phyloP scores from a whole-genome alignment of 1,140 invertebrate species.

The Heliconius hermathena region DNA sequence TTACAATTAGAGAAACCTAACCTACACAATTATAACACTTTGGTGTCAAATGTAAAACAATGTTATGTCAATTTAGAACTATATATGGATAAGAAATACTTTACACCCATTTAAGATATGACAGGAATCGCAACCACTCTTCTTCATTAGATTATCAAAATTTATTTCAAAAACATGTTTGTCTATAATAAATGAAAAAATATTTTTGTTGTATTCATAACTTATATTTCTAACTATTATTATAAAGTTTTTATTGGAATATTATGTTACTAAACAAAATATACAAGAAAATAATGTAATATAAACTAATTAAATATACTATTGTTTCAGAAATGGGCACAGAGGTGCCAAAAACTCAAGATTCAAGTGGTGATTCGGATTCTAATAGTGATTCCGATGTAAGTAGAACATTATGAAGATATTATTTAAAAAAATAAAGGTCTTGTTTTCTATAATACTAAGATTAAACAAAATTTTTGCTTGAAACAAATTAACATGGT shows the following conservation, averaged over 20 bases:
- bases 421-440: not conserved
- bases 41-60: not conserved
- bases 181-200: not conserved
- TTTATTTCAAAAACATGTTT: not conserved
- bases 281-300: not conserved
- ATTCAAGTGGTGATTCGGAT: constrained; percentile 74
- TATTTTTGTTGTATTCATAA: not conserved
- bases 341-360: constrained; percentile 76
- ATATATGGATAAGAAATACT: not conserved
- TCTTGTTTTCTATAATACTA: not conserved
- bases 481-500: too few species aligned
- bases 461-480: too few species aligned
- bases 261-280: not conserved
- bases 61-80: not conserved
- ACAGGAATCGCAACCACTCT: not conserved
- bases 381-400: constrained; percentile 76
- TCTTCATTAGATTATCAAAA: not conserved
- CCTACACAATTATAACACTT: not conserved
- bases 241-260: not conserved
- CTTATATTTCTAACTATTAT: not conserved
- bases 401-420: constrained; percentile 31
- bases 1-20: not conserved
- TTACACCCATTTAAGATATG: not conserved
- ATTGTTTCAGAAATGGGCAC: constrained; percentile 76
- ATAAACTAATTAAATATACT: not conserved